Conservation (phyloP, 2,888 invertebrate species). For the Brachycybe producta region DNA sequence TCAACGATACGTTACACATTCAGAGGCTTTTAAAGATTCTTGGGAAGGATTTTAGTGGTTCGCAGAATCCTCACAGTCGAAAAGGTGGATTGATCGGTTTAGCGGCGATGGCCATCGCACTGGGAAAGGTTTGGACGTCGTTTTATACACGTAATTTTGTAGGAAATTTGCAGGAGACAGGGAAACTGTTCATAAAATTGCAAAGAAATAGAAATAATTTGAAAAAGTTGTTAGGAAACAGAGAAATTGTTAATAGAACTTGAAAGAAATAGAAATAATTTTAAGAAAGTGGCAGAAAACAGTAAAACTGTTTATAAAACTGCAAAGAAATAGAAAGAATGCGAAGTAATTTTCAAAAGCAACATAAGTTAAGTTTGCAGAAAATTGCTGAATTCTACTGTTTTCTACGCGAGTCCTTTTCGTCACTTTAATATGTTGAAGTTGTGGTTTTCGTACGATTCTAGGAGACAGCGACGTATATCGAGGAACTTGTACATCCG, state of each 20-base stretch:
- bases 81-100: slow-evolving; percentile 96
- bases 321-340: not conserved
- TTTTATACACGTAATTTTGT: too few species aligned
- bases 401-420: too few species aligned
- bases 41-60: slow-evolving; percentile 81
- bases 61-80: slow-evolving; percentile 81
- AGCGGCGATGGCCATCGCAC: slow-evolving; percentile 90
- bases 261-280: too few species aligned
- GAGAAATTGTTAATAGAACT: too few species aligned
- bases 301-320: too few species aligned
- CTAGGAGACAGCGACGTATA: slow-evolving; percentile 61
- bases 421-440: not conserved
- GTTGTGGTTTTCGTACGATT: too few species aligned
- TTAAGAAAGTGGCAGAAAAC: too few species aligned
- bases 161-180: too few species aligned
- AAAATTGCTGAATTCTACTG: not conserved
- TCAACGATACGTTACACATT: slow-evolving; percentile 75
- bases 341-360: not conserved
- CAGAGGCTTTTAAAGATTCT: slow-evolving; percentile 71
- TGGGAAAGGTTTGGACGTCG: slow-evolving; percentile 96
- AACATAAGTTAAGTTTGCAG: not conserved
- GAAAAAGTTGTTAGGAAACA: too few species aligned
- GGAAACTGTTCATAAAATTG: too few species aligned
- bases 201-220: too few species aligned
- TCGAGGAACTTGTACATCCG: slow-evolving; percentile 71